phyloP scores from a whole-genome alignment of 2,888 invertebrate genomes.

The Campaea margaritaria region DNA sequence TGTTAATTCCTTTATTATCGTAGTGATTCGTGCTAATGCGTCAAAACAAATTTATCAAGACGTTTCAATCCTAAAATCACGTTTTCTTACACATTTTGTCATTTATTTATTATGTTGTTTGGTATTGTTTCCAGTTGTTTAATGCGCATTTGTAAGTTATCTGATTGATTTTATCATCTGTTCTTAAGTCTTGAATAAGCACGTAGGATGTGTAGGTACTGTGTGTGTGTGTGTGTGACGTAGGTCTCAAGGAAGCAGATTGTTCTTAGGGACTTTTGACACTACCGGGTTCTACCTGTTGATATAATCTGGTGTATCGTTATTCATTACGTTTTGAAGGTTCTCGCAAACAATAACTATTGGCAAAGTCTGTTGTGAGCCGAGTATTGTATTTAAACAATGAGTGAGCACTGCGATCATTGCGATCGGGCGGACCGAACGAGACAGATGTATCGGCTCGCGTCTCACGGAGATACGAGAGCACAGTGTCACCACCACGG shows the following conservation, averaged over 20 bases:
- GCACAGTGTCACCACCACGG: constrained; percentile 43
- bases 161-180: neutral
- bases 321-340: constrained; percentile 37
- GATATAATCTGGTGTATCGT: constrained; percentile 36
- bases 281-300: constrained; percentile 24
- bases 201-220: too few relatives aligned
- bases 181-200: too few relatives aligned
- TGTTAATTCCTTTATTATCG: constrained; percentile 13
- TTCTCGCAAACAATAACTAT: constrained; percentile 42
- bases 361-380: constrained; percentile 45
- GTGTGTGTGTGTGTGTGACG: neutral
- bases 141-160: neutral
- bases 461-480: constrained; percentile 47
- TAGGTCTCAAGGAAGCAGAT: neutral
- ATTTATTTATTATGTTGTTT: neutral
- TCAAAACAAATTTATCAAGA: too few relatives aligned
- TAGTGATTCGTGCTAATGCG: neutral
- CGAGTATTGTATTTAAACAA: constrained; percentile 68
- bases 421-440: constrained; percentile 67
- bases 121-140: neutral
- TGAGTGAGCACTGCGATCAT: constrained; percentile 61
- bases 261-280: neutral
- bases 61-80: neutral
- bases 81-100: constrained; percentile 10
- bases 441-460: constrained; percentile 69